Conservation (phyloP, 1,140 invertebrate species). For the Phymorhynchus buccinoides region DNA sequence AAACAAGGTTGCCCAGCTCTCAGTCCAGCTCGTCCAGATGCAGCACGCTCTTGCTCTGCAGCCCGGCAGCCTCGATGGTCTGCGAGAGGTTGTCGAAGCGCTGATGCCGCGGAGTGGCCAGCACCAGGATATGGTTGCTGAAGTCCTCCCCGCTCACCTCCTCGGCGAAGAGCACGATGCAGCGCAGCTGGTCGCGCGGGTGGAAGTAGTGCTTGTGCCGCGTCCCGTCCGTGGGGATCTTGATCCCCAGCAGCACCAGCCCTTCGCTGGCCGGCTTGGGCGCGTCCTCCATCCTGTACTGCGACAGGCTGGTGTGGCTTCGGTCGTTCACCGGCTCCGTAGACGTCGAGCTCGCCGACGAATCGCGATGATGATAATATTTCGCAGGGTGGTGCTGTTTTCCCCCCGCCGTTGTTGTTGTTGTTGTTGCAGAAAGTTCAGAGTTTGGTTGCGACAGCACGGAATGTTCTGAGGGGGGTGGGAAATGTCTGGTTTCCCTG, state of each 20-base stretch:
- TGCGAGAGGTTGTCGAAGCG: constrained; percentile 36
- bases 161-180: constrained; percentile 47
- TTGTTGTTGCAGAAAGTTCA: no score
- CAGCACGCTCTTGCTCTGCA: constrained; percentile 44
- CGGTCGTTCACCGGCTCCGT: neutral
- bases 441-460: neutral
- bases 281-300: constrained; percentile 13
- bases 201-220: constrained; percentile 45
- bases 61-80: constrained; percentile 40
- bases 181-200: constrained; percentile 33
- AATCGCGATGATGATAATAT: neutral
- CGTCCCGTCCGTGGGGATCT: constrained; percentile 43
- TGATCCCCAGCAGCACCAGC: constrained; percentile 42
- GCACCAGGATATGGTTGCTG: constrained; percentile 38
- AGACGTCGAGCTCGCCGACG: neutral
- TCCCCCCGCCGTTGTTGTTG: no score
- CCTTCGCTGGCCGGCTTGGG: neutral
- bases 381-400: neutral
- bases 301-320: constrained; percentile 32
- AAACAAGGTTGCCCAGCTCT: no score
- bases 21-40: constrained; percentile 46
- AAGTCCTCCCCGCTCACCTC: constrained; percentile 41
- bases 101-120: constrained; percentile 32
- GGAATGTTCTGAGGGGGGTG: neutral
- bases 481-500: no score